These are phyloP conservation scores for Heteromyza rotundicornis DNA, from an alignment of 2,888 invertebrate species.

Conservation along the genomic window DNA sequence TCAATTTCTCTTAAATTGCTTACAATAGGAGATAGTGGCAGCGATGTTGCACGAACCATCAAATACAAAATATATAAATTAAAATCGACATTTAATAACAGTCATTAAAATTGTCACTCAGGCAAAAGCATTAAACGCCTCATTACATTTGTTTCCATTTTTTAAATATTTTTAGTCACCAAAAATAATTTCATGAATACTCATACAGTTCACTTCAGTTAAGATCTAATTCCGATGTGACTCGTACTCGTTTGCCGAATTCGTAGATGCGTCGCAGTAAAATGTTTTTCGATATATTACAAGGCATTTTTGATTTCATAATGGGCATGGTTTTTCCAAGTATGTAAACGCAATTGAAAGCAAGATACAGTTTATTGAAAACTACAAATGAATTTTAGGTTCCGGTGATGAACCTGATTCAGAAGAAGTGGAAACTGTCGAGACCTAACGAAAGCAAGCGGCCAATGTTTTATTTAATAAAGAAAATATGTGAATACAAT, in stretches of 20 bases:
- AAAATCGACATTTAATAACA: neutral
- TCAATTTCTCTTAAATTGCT: neutral
- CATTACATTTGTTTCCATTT: conserved; percentile 11
- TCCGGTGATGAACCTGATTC: conserved; percentile 51
- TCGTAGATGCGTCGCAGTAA: no score
- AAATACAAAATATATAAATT: neutral
- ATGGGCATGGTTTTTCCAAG: conserved; percentile 48
- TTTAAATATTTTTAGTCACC: no score
- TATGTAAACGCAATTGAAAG: no score
- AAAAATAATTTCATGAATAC: no score
- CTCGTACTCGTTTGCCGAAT: no score
- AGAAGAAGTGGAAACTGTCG: conserved; percentile 57
- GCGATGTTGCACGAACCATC: conserved; percentile 12
- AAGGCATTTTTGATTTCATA: conserved; percentile 46
- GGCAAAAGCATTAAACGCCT: conserved; percentile 15
- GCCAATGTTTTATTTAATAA: no score
- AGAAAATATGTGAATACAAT: no score
- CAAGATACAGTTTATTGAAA: no score
- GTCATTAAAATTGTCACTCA: neutral
- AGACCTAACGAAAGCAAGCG: no score
- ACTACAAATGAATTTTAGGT: conserved; percentile 35
- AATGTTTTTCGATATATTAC: conserved; percentile 49
- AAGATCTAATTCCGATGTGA: no score
- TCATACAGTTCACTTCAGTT: no score
- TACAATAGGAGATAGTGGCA: neutral